Base-by-base conservation (phyloP, 2,797 vertebrate species). In the Gastrophryne carolinensis region DNA sequence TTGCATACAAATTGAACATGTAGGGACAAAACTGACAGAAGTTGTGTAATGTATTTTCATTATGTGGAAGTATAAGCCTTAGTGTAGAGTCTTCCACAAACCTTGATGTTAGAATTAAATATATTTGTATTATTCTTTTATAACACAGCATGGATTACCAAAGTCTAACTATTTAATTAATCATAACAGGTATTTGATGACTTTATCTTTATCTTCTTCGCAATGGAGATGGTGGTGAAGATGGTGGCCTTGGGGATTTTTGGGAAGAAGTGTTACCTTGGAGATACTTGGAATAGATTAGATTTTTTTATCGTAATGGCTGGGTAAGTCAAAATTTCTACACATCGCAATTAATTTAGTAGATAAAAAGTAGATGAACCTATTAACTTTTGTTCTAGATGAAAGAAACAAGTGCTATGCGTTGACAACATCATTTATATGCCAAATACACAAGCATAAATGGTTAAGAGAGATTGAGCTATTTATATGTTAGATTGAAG, bases 221-320 rank as follows among this genome's bases (percentile, higher is more conserved):
- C 97, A 0, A 87, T 98, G 93, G 97, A 99, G 91, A 98, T 99
- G 97, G 91, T 98, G 57, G 89, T 98, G 74, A 99, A 99, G 88
- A 99, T 99, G 94, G 88, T 98, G 60, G 97, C 97, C 54, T 81
- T 98, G 83, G 97, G 97, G n/a, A 98, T 99, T 79, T 96, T 99
- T 23, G 97, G 97, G 15, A 94, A 90, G 44, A 95, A 95, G 69
- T 95, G 94, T 88, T 99, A 99, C 87, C 94, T 99, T 5, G 96
- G 96, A n/a, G 97, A 99, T 86, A 98, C 96, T 0, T 99, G 97
- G 97, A 99, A 99, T 83, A 90, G 97, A 3, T 86, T 99, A 88
- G 97, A 99, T 77, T 98, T 99, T 90, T 98, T 99, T 78, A 99
- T 99, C 49, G 96, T 98, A 79, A 96, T 98, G 95, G 94, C 96